These are phyloP conservation scores for Aurelia sp. DNA, from an alignment of 30 jellyfish, hydroid and myxozoan species.

Conservation along the genomic window DNA sequence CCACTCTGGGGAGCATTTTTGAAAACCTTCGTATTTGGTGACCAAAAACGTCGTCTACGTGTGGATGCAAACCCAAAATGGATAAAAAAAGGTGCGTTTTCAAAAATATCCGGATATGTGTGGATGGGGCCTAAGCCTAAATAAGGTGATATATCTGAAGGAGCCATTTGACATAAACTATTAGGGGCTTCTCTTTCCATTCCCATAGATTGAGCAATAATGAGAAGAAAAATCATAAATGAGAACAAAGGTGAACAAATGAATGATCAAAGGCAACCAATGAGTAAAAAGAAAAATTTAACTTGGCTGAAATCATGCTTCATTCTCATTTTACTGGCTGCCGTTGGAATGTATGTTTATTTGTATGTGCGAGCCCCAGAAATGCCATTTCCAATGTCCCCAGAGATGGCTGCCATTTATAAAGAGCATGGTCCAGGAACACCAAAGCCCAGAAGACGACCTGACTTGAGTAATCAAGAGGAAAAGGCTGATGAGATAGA, in stretches of 20 bases:
- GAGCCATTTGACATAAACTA: too few relatives aligned
- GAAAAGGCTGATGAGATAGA: not conserved
- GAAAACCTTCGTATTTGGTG: too few relatives aligned
- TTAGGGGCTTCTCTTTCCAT: too few relatives aligned
- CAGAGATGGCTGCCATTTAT: constrained; percentile 52
- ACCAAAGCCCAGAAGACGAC: constrained; percentile 60
- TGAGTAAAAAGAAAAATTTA: not conserved
- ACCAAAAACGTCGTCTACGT: too few relatives aligned
- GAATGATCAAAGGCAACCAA: not conserved
- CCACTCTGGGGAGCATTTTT: too few relatives aligned
- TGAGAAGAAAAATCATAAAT: too few relatives aligned
- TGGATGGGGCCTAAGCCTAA: too few relatives aligned
- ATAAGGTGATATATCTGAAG: too few relatives aligned
- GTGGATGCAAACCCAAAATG: too few relatives aligned
- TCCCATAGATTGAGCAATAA: too few relatives aligned
- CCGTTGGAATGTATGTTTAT: constrained; percentile 25
- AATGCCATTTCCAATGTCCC: constrained; percentile 42
- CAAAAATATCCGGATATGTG: too few relatives aligned
- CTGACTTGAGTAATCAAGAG: constrained; percentile 1
- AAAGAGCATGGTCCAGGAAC: constrained; percentile 60
- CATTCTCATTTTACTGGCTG: not conserved
- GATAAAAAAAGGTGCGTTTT: too few relatives aligned
- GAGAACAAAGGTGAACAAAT: not conserved
- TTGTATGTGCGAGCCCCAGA: constrained; percentile 29
- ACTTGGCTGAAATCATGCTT: constrained; percentile 11